Evolutionary conservation across 1,140 invertebrate genomes (phyloP), one percentile per base, ranked within the genome.

Genomic region (Platyscapa corneri): DNA sequence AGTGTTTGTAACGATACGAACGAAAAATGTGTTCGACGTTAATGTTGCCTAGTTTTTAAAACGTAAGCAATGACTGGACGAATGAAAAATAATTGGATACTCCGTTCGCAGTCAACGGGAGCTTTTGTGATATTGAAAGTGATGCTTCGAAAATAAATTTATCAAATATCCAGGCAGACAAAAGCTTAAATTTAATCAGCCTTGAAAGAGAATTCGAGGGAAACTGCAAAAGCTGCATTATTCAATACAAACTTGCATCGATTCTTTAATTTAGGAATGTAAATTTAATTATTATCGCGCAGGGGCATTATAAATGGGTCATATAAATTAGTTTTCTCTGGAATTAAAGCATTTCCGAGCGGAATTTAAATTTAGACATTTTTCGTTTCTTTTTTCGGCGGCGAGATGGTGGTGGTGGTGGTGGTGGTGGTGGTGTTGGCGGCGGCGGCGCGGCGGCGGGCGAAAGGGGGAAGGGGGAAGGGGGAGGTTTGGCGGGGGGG

Each of bases 281-380:
- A 34, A 84, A 78, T 70, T 78, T 53, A 78, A 84, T 84, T 78
- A 67, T 78, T 84, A 37, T n/a, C 42, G 18, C 32, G 16, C 20
- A 34, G 3, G 14, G n/a, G 10, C 46, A 32, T 84, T 72, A 79
- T 84, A 67, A 78, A 84, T 39, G 23, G 53, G 18, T 42, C 53
- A 20, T 80, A 80, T 75, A 53, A 80, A 80, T 84, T 79, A 74
- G 56, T 37, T 85, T 60, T 20, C 12, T 42, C 46, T 20, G 64
- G 32, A 67, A 56, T 49, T 27, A 80, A 75, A 81, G 42, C 1
- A 75, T 80, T 65, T 60, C 6, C 30, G 42, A 20, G 72, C 5
- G 16, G 27, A 72, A 80, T 85, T 85, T 81, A 49, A 81, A 81
- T 81, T 85, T 53, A 46, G 37, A 60, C 3, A 72, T 42, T 34